Percentiles rank a stretch among this genome's conserved stretches.
These are phyloP conservation scores for Hydrotaea cyrtoneurina DNA, from an alignment of 2,888 invertebrate species.

Conservation along the genomic window DNA sequence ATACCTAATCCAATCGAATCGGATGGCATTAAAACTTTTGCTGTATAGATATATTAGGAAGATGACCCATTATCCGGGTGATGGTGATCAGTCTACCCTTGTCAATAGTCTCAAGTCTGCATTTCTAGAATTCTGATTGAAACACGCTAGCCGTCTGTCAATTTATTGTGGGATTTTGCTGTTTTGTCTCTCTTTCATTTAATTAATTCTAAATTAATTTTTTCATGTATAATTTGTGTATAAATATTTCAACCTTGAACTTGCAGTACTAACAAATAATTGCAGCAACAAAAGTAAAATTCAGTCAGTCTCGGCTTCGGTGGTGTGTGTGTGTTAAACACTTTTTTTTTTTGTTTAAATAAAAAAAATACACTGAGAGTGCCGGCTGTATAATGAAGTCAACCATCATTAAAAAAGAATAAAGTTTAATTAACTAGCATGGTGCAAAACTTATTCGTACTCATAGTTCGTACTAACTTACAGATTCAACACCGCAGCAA, in stretches of 20 bases:
- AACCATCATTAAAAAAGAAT: slow-evolving; percentile 64
- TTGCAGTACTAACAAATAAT: slow-evolving; percentile 62
- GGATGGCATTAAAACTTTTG: no score
- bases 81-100: no score
- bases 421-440: slow-evolving; percentile 55
- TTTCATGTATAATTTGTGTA: slow-evolving; percentile 25
- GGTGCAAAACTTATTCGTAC: slow-evolving; percentile 19
- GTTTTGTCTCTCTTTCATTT: neutral
- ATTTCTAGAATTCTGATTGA: no score
- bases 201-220: slow-evolving; percentile 28
- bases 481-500: neutral
- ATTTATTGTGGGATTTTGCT: neutral
- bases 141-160: neutral
- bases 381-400: slow-evolving; percentile 44
- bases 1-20: no score
- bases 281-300: slow-evolving; percentile 39
- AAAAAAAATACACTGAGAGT: slow-evolving; percentile 17
- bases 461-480: no score
- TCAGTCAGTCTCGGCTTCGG: neutral
- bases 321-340: slow-evolving; percentile 15
- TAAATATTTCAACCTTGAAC: slow-evolving; percentile 62
- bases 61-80: no score
- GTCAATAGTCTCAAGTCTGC: no score
- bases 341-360: no score
- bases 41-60: no score